phyloP scores from a whole-genome alignment of 2,888 invertebrate genomes.

The Holacanthella duospinosa region DNA sequence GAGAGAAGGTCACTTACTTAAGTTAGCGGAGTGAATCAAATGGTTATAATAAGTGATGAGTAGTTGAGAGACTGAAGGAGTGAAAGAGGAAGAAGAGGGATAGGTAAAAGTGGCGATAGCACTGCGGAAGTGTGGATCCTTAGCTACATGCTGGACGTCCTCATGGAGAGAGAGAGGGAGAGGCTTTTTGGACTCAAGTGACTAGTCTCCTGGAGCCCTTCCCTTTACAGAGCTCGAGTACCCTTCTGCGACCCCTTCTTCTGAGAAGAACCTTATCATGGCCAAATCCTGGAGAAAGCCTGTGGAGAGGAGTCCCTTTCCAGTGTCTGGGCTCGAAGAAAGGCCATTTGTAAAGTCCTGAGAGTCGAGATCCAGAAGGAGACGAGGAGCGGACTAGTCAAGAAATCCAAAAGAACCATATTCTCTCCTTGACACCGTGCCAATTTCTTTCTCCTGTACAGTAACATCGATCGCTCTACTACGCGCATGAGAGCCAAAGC shows the following conservation, averaged over 20 bases:
- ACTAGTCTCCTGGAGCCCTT: no score
- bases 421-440: constrained; percentile 37
- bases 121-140: background rate
- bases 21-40: no score
- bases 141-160: no score
- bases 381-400: background rate
- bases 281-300: background rate
- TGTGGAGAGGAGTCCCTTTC: no score
- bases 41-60: no score
- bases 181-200: no score
- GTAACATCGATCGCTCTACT: constrained; percentile 38
- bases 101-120: background rate
- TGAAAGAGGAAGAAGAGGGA: background rate
- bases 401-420: constrained; percentile 17
- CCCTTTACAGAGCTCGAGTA: no score
- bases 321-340: background rate
- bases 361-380: no score
- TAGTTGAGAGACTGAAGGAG: no score
- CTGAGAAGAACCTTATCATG: background rate
- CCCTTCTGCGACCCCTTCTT: no score
- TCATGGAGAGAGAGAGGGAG: no score
- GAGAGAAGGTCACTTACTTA: no score
- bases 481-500: constrained; percentile 35
- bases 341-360: constrained; percentile 1
- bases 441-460: constrained; percentile 37